Percentiles rank a stretch among this genome's conserved stretches.
Evolutionary conservation across 30 jellyfish, hydroid and myxozoan species (phyloP).

Genomic region (Aurelia aurita): DNA sequence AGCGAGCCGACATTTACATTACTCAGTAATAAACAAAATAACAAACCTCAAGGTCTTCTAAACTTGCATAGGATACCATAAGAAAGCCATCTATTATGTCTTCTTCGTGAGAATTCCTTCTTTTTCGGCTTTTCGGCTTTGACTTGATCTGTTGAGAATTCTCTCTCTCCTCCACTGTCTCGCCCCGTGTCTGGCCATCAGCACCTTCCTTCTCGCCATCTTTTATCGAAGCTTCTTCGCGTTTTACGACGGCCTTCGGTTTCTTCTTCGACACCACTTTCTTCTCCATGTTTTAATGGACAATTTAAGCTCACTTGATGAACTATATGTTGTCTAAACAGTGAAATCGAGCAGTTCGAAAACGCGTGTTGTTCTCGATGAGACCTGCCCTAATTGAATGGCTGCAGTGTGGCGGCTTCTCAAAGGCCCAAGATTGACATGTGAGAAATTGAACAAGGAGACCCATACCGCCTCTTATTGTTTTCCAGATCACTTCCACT

Average conservation of each 20-base stretch:
- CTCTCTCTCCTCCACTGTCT: constrained; percentile 49
- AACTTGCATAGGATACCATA: constrained; percentile 66
- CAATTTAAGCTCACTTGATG: background rate
- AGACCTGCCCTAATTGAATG: constrained; percentile 70
- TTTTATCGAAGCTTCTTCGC: constrained; percentile 52
- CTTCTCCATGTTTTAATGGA: constrained; percentile 58
- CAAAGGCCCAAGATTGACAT: constrained; percentile 74
- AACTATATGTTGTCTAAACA: background rate
- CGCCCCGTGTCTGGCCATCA: constrained; percentile 64
- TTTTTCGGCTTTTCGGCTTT: constrained; percentile 65
- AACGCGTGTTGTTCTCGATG: constrained; percentile 43
- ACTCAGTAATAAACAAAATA: background rate
- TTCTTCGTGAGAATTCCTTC: constrained; percentile 64
- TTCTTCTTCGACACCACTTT: constrained; percentile 56
- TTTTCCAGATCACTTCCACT: constrained; percentile 47
- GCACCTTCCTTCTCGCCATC: constrained; percentile 5
- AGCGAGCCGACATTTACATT: too few relatives aligned
- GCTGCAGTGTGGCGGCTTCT: constrained; percentile 75
- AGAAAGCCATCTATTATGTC: constrained; percentile 80
- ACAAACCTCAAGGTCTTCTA: constrained; percentile 80
- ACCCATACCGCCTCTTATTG: constrained; percentile 83
- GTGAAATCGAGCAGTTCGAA: constrained; percentile 4
- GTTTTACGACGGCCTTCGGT: constrained; percentile 35
- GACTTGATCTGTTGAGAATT: constrained; percentile 24
- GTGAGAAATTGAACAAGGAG: constrained; percentile 81